These are phyloP conservation scores for Chymomyza costata DNA, from an alignment of 1,140 invertebrate species.

Conservation along the genomic window DNA sequence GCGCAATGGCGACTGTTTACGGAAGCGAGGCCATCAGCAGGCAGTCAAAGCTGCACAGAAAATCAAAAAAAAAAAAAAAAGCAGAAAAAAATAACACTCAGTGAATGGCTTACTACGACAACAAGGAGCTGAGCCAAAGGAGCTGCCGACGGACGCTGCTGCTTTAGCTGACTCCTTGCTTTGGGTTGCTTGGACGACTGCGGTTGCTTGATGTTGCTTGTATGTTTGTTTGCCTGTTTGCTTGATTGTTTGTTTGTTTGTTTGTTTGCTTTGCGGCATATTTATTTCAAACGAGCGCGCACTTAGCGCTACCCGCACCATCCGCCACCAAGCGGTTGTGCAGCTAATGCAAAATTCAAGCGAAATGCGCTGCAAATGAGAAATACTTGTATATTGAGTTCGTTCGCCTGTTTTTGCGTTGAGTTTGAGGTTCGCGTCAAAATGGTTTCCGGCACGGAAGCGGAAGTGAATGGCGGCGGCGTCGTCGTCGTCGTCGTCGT, in stretches of 20 bases:
- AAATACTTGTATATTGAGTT: slow-evolving; percentile 37
- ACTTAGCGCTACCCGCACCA: slow-evolving; percentile 54
- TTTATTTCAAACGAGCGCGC: slow-evolving; percentile 70
- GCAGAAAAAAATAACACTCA: too few relatives aligned
- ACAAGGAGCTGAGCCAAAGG: too few relatives aligned
- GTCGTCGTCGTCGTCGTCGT: slow-evolving; percentile 10
- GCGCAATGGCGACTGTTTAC: slow-evolving; percentile 32
- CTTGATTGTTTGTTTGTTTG: slow-evolving; percentile 54
- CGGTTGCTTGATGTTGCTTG: too few relatives aligned
- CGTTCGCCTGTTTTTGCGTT: slow-evolving; percentile 2
- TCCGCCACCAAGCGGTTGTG: too few relatives aligned
- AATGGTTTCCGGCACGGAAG: slow-evolving; percentile 70
- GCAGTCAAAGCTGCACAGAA: slow-evolving; percentile 23
- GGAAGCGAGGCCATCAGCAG: slow-evolving; percentile 61
- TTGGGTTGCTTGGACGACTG: neutral
- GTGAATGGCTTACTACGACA: slow-evolving; percentile 50
- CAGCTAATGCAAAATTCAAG: slow-evolving; percentile 69
- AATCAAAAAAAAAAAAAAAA: too few relatives aligned
- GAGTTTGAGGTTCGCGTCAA: slow-evolving; percentile 32
- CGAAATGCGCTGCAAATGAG: slow-evolving; percentile 68
- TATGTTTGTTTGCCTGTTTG: slow-evolving; percentile 33
- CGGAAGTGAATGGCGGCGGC: slow-evolving; percentile 57
- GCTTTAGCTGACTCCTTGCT: too few relatives aligned
- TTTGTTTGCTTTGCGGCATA: slow-evolving; percentile 71
- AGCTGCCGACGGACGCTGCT: slow-evolving; percentile 27